These are phyloP conservation scores for Syndactyla subalaris DNA, from an alignment of 2,797 vertebrate species.

Conservation along the genomic window DNA sequence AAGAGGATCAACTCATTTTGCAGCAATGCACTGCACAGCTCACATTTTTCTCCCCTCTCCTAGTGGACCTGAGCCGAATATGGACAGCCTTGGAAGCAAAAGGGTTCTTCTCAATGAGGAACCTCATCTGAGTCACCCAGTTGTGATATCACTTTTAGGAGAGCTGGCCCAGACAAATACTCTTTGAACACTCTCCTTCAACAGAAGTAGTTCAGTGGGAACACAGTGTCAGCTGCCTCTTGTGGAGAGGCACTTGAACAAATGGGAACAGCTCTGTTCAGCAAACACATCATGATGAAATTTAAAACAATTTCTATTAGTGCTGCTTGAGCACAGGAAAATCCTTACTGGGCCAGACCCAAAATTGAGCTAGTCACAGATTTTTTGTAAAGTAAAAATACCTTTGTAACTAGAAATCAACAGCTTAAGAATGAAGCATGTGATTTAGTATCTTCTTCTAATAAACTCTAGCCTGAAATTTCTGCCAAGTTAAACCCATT, in stretches of 20 bases:
- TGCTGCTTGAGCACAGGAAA: background rate
- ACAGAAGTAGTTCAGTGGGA: rapidly evolving
- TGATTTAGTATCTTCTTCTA: background rate
- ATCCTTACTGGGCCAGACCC: background rate
- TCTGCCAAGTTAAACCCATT: background rate
- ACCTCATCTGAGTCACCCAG: background rate
- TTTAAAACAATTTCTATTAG: background rate
- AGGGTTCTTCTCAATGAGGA: background rate
- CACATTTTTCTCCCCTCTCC: background rate
- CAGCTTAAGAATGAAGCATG: background rate
- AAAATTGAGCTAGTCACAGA: background rate
- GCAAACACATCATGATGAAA: background rate
- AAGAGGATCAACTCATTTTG: background rate
- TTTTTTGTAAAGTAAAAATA: background rate
- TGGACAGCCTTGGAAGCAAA: background rate
- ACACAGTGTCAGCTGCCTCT: background rate
- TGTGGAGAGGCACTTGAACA: background rate
- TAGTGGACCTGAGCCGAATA: background rate
- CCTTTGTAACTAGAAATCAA: background rate
- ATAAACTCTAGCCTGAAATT: background rate
- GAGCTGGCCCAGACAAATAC: background rate
- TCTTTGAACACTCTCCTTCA: background rate
- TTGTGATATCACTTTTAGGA: background rate
- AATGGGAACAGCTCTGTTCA: background rate
- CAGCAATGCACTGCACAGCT: background rate